Evolutionary conservation across 2,113 vertebrate genomes (phyloP), one percentile per base, ranked within the genome.

Genomic region (Odontophorus gujanensis): DNA sequence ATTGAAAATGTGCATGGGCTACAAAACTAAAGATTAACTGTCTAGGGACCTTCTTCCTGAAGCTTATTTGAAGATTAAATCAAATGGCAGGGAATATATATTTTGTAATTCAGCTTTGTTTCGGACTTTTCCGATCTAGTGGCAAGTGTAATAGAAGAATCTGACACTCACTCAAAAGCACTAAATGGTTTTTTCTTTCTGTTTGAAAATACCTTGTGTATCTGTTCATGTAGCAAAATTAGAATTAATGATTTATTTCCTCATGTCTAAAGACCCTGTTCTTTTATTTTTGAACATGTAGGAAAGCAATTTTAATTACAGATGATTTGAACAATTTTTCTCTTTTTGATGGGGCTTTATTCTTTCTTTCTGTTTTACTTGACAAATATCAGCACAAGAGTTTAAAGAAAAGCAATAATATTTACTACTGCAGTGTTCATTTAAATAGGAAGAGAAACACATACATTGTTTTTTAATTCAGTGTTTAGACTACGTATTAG

Each of bases 1-100:
- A 97, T 96, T 98, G 97, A 97, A 97, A 98, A 97, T 98, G 97
- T 98, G 97, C 97, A 97, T 97, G 95, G 96, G 97, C 97, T 98
- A 97, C 97, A 98, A 97, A 98, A 98, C 96, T 96, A 97, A 98
- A 98, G 97, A 98, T 98, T 98, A 97, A 97, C 96, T 97, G 97
- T 97, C 98, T 96, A 96, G 97, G 97, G 96, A 98, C 96, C 97
- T 97, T 96, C 95, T 97, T 97, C 97, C 97, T 96, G 96, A 93
- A 96, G 97, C 97, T 97, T 97, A 97, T 97, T 97, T 98, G 97
- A 98, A 98, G 97, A 98, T 98, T 98, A 98, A 97, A 98, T 98
- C 97, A 98, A 98, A 98, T 97, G 97, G 95, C 96, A 98, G 94
- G 95, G 95, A 94, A 98, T 97, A 97, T 97, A 96, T 98, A 97